Percentiles rank a stretch among this genome's conserved stretches.
Evolutionary conservation across 2,113 vertebrate genomes (phyloP).

Genomic region (Cathartes aura): DNA sequence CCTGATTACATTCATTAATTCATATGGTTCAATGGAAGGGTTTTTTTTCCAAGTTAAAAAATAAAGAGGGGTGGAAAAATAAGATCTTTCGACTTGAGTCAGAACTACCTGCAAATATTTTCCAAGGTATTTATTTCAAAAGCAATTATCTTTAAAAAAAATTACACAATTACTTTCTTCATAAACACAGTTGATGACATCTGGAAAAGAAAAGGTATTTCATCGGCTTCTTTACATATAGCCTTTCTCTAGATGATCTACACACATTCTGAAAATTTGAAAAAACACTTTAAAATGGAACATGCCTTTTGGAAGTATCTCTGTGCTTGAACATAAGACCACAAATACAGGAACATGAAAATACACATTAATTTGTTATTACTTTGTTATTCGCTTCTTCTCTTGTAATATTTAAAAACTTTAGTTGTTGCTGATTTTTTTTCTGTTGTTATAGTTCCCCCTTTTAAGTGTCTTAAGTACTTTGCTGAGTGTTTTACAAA

Average conservation of each 20-base stretch:
- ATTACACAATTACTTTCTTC: neutral
- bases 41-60: neutral
- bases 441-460: neutral
- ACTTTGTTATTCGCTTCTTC: neutral
- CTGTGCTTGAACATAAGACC: neutral
- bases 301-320: neutral
- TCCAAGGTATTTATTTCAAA: neutral
- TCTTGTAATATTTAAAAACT: neutral
- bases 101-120: neutral
- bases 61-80: neutral
- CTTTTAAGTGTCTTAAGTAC: neutral
- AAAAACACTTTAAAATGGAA: neutral
- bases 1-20: conserved; percentile 23
- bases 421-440: neutral
- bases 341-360: neutral
- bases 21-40: neutral
- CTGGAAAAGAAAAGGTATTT: neutral
- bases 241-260: neutral
- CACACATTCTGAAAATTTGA: neutral
- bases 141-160: neutral
- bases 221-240: neutral
- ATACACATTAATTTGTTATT: neutral
- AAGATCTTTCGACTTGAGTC: neutral
- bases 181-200: neutral
- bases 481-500: neutral